Evolutionary conservation across 2,888 invertebrate species (phyloP).

Genomic region (Cynaeus angustus): DNA sequence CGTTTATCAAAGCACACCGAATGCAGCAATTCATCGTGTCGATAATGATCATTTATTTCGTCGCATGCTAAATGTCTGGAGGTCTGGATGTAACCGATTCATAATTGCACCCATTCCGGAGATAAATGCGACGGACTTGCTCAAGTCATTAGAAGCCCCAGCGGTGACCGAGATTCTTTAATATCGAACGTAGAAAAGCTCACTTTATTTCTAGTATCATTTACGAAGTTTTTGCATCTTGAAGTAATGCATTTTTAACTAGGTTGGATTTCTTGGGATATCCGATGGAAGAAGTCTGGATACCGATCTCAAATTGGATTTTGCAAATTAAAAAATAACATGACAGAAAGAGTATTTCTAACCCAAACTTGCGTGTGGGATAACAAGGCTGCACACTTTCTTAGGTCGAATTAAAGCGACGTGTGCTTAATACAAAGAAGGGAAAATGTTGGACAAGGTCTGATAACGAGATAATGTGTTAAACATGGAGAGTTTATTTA

Average conservation of each 20-base stretch:
- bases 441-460: too few species aligned
- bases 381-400: neutral
- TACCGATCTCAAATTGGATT: constrained; percentile 23
- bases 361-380: neutral
- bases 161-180: constrained; percentile 25
- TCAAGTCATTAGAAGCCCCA: constrained; percentile 20
- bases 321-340: constrained; percentile 35
- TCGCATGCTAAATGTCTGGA: constrained; percentile 47
- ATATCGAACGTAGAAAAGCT: constrained; percentile 22
- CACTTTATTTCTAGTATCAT: constrained; percentile 13
- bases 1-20: constrained; percentile 34
- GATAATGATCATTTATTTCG: constrained; percentile 51
- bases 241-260: constrained; percentile 35
- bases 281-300: neutral
- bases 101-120: constrained; percentile 43
- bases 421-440: neutral
- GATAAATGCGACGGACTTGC: constrained; percentile 40
- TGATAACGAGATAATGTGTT: neutral
- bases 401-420: neutral
- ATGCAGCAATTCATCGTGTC: constrained; percentile 48
- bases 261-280: constrained; percentile 8
- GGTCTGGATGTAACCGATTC: constrained; percentile 45
- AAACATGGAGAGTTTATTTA: neutral
- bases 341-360: neutral
- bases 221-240: constrained; percentile 24